A percentile compares a stretch with the other conserved stretches of the same genome.
These are phyloP conservation scores for Smutsia temminckii DNA, from an alignment of 2,797 vertebrate species.

Conservation along the genomic window DNA sequence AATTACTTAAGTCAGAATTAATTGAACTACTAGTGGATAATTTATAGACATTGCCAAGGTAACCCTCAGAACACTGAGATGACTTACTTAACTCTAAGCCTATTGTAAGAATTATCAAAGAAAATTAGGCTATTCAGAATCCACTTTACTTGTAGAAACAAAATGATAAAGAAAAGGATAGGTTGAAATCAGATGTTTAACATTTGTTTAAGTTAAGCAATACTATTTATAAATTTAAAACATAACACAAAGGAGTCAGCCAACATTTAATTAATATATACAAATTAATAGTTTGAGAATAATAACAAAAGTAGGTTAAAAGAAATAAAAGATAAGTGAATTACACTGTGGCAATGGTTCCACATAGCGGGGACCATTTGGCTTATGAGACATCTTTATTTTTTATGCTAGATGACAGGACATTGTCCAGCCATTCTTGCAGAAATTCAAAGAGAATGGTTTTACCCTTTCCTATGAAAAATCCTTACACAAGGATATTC, in stretches of 20 bases:
- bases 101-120: neutral
- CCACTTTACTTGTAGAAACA: neutral
- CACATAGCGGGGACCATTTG: neutral
- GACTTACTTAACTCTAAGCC: neutral
- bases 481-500: neutral
- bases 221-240: neutral
- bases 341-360: neutral
- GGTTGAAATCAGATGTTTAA: neutral
- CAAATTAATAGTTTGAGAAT: neutral
- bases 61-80: neutral
- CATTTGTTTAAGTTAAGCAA: neutral
- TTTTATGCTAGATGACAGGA: neutral
- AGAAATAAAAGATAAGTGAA: neutral
- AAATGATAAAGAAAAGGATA: neutral
- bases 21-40: slow-evolving; percentile 39
- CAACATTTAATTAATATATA: neutral
- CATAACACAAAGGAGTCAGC: neutral
- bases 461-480: neutral
- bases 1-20: slow-evolving; percentile 53
- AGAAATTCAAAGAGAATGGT: neutral
- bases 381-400: neutral
- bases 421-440: neutral
- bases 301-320: neutral
- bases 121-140: neutral
- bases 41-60: slow-evolving; percentile 47